Evolutionary conservation across 2,888 invertebrate species (phyloP).

Genomic region (Phengaris alcon): DNA sequence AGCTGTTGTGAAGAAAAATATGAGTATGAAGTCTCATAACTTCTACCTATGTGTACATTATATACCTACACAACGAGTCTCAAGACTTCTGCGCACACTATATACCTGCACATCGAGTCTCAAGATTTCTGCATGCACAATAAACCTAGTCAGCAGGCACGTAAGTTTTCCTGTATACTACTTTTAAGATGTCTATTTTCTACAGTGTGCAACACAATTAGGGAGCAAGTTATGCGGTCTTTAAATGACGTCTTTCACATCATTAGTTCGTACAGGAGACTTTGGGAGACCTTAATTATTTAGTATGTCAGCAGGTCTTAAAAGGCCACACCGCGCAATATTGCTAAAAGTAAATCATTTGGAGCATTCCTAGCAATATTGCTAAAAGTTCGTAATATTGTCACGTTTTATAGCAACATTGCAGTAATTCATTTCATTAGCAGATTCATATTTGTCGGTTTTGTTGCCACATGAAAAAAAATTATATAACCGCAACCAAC

Average conservation of each 20-base stretch:
- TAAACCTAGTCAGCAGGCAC: neutral
- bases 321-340: too few species aligned
- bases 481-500: too few species aligned
- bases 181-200: slow-evolving; percentile 4
- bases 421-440: too few species aligned
- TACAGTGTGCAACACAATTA: neutral
- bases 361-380: too few species aligned
- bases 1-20: neutral
- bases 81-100: too few species aligned
- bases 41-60: neutral
- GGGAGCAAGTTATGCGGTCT: neutral
- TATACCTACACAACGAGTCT: neutral
- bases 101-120: neutral
- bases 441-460: too few species aligned
- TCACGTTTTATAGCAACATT: too few species aligned
- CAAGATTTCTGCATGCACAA: neutral
- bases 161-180: neutral
- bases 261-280: neutral
- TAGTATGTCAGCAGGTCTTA: neutral
- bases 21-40: neutral
- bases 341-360: too few species aligned
- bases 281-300: neutral
- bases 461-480: too few species aligned
- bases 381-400: too few species aligned
- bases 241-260: neutral